A percentile compares a stretch with the other conserved stretches of the same genome.
Evolutionary conservation across 1,140 invertebrate genomes (phyloP).

Genomic region (Nautilus pompilius): DNA sequence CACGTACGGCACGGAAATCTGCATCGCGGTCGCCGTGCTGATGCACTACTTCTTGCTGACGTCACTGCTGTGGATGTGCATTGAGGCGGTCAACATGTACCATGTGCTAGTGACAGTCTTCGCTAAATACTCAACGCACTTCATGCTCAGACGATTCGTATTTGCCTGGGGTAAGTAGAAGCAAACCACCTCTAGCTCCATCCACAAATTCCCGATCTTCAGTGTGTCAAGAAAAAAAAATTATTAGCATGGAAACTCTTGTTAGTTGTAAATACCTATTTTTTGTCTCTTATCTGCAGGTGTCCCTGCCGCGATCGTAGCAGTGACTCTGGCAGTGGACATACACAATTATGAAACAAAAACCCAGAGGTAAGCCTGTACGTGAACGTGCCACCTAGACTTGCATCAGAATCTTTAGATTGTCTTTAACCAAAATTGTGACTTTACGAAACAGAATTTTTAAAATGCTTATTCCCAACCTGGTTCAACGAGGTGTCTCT

Average conservation of each 20-base stretch:
- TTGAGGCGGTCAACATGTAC: conserved; percentile 62
- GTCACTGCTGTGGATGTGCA: conserved; percentile 60
- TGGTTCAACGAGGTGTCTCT: too few species aligned
- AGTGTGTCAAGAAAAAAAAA: not conserved
- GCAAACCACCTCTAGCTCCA: too few species aligned
- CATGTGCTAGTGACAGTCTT: conserved; percentile 62
- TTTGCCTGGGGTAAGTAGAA: conserved; percentile 61
- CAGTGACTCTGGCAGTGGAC: conserved; percentile 45
- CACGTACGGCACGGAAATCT: conserved; percentile 28
- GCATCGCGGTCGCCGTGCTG: conserved; percentile 49
- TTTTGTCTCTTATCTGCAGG: conserved; percentile 45
- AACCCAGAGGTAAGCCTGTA: conserved; percentile 38
- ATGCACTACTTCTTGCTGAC: conserved; percentile 59
- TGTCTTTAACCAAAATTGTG: too few species aligned
- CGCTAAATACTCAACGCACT: conserved; percentile 56
- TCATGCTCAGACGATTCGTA: conserved; percentile 59
- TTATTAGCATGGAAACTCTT: too few species aligned
- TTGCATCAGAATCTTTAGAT: too few species aligned
- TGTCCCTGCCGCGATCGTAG: conserved; percentile 48
- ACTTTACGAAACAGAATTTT: too few species aligned
- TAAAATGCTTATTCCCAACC: too few species aligned
- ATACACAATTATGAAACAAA: conserved; percentile 39
- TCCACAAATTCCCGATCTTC: too few species aligned
- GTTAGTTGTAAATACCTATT: too few species aligned
- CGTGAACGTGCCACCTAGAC: too few species aligned